These are phyloP conservation scores for Lasius platythorax DNA, from an alignment of 2,888 invertebrate genomes.

Conservation along the genomic window DNA sequence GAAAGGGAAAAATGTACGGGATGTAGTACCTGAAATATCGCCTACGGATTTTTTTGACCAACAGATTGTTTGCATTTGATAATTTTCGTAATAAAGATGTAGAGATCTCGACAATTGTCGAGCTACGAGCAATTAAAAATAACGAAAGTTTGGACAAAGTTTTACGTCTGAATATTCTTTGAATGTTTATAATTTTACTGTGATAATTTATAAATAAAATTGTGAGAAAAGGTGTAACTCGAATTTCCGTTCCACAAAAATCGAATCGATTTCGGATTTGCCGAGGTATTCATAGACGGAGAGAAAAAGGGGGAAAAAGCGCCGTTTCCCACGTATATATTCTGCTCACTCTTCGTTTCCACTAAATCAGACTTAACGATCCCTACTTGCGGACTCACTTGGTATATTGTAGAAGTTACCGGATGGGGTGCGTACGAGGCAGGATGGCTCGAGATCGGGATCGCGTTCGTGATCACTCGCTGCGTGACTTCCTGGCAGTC, in stretches of 20 bases:
- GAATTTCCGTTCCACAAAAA: background rate
- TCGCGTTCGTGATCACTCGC: conserved; percentile 86
- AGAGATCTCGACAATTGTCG: background rate
- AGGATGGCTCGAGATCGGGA: conserved; percentile 96
- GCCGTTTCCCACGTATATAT: conserved; percentile 58
- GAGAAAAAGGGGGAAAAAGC: background rate
- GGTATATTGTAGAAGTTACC: conserved; percentile 97
- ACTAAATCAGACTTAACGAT: conserved; percentile 63
- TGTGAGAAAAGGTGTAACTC: background rate
- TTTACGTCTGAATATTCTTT: background rate
- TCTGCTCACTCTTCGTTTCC: conserved; percentile 4
- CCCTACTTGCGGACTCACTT: conserved; percentile 87
- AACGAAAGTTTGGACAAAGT: background rate
- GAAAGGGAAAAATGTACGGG: conserved; percentile 3
- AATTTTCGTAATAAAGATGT: conserved; percentile 4
- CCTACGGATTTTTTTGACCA: background rate
- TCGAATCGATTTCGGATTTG: background rate
- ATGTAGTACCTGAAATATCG: background rate
- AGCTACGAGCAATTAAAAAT: background rate
- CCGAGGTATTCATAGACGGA: background rate
- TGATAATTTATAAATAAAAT: background rate
- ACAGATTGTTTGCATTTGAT: background rate
- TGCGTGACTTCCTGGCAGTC: conserved; percentile 90
- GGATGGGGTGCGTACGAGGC: conserved; percentile 95
- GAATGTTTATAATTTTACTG: background rate